phyloP scores from a whole-genome alignment of 1,140 invertebrate genomes.

The Leptopilina boulardi region DNA sequence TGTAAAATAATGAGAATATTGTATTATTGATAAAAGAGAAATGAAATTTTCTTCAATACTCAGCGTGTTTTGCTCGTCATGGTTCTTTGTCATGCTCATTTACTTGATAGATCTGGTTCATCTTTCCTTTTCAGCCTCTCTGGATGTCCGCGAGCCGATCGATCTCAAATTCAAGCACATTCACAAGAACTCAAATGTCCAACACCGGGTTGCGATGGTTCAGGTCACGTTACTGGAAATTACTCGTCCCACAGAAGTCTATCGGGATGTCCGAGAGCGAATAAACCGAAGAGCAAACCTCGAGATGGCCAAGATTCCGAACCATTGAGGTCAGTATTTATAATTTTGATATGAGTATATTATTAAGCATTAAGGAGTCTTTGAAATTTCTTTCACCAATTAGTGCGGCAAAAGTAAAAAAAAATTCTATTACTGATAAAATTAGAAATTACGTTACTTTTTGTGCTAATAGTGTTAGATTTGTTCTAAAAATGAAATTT shows the following conservation, averaged over 20 bases:
- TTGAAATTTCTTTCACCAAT: neutral
- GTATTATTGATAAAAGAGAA: neutral
- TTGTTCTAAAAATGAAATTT: too few species aligned
- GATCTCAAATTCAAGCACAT: conserved; percentile 84
- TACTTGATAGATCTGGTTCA: conserved; percentile 25
- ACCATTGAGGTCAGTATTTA: conserved; percentile 83
- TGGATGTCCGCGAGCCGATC: conserved; percentile 86
- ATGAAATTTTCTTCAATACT: neutral
- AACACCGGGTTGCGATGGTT: conserved; percentile 90
- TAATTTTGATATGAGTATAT: too few species aligned
- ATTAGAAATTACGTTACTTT: too few species aligned
- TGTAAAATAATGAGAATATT: neutral
- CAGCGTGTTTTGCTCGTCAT: conserved; percentile 53
- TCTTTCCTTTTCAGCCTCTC: conserved; percentile 78
- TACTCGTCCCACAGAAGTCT: conserved; percentile 90
- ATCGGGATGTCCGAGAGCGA: conserved; percentile 90
- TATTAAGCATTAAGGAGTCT: neutral
- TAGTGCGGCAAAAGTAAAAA: too few species aligned
- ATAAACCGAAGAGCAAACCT: conserved; percentile 94
- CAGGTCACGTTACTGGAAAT: conserved; percentile 90
- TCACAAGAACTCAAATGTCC: conserved; percentile 92
- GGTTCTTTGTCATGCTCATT: conserved; percentile 37
- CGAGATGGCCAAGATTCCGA: conserved; percentile 93
- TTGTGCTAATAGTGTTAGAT: too few species aligned
- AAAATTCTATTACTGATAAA: too few species aligned